These are phyloP conservation scores for Palloptera scutellata DNA, from an alignment of 2,888 invertebrate genomes.

Conservation along the genomic window DNA sequence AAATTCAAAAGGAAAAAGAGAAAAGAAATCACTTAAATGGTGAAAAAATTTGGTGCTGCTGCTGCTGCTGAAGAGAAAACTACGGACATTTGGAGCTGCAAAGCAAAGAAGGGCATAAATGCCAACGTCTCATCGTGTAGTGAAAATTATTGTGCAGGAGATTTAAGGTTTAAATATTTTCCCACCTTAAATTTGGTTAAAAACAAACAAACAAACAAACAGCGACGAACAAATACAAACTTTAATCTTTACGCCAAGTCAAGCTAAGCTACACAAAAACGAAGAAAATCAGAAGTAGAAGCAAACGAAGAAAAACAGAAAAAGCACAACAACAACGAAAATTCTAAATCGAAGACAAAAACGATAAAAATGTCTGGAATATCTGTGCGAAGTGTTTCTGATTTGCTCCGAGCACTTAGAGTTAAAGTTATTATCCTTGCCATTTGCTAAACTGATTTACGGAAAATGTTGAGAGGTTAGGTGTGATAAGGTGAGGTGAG, in stretches of 20 bases:
- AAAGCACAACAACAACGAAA: constrained; percentile 19
- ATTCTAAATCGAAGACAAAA: constrained; percentile 58
- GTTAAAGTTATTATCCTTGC: constrained; percentile 55
- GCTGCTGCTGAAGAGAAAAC: neutral
- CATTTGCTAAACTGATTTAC: constrained; percentile 57
- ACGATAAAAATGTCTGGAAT: constrained; percentile 64
- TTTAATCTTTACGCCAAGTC: neutral
- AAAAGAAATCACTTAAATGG: neutral
- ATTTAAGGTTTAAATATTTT: neutral
- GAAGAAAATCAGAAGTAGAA: constrained; percentile 15
- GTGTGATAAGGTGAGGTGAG: too few species aligned
- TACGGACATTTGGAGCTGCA: neutral
- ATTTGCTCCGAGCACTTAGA: constrained; percentile 47
- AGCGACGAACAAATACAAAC: neutral
- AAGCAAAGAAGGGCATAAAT: neutral
- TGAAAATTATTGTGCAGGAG: neutral
- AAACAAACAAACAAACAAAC: neutral
- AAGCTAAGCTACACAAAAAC: neutral
- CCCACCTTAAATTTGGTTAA: neutral
- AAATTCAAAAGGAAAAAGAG: constrained; percentile 3
- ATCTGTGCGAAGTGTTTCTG: constrained; percentile 48
- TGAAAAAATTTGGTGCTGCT: neutral
- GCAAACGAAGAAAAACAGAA: neutral
- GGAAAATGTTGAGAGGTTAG: constrained; percentile 17
- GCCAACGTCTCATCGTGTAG: neutral